Evolutionary conservation across 2,888 invertebrate species (phyloP).

Genomic region (Aphelenchoides bicaudatus): DNA sequence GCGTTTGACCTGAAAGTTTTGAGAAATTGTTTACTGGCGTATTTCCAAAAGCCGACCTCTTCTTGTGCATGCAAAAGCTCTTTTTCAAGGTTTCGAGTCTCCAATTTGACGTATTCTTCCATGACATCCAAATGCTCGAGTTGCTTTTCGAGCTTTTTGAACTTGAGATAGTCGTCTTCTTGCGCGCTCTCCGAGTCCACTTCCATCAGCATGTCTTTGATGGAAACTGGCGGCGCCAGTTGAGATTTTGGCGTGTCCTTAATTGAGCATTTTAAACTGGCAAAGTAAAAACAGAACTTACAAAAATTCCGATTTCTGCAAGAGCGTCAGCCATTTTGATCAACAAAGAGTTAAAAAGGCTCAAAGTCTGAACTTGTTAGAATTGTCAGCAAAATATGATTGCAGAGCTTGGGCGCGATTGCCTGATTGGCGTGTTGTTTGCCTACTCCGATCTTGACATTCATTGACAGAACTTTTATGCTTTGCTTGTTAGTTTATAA

Average conservation of each 20-base stretch:
- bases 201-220: constrained; percentile 15
- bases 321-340: constrained; percentile 37
- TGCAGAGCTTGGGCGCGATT: too few species aligned
- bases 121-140: constrained; percentile 95
- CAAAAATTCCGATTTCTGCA: constrained; percentile 41
- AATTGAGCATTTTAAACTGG: constrained; percentile 2
- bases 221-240: background rate
- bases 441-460: too few species aligned
- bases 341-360: too few species aligned
- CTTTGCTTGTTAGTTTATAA: too few species aligned
- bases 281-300: constrained; percentile 22
- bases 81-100: constrained; percentile 94
- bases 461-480: too few species aligned
- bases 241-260: constrained; percentile 20
- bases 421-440: too few species aligned
- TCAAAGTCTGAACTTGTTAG: too few species aligned
- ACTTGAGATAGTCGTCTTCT: constrained; percentile 40
- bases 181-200: constrained; percentile 13
- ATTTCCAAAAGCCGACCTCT: constrained; percentile 60
- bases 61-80: constrained; percentile 95
- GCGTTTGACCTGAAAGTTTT: constrained; percentile 75
- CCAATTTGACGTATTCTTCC: constrained; percentile 99
- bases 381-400: too few species aligned
- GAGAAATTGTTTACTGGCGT: background rate
- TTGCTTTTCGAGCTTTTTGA: constrained; percentile 86